These are phyloP conservation scores for Anniella stebbinsi DNA, from an alignment of 2,797 vertebrate species.

Conservation along the genomic window DNA sequence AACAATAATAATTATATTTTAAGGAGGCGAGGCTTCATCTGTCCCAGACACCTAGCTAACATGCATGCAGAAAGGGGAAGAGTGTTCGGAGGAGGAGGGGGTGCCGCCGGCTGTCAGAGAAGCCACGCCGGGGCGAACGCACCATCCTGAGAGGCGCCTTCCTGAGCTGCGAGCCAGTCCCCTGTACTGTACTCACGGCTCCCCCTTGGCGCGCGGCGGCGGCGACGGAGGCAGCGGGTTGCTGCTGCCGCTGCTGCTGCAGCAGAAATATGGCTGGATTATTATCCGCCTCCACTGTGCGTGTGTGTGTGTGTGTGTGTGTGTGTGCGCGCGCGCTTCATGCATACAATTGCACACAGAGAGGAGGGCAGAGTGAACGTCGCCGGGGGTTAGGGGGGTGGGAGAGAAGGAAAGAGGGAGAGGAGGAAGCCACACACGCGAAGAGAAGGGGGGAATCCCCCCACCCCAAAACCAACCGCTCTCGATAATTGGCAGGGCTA, in stretches of 20 bases:
- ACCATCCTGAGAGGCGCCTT: conserved; percentile 75
- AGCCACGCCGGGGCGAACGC: conserved; percentile 69
- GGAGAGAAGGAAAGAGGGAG: conserved; percentile 8
- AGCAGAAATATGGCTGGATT: conserved; percentile 72
- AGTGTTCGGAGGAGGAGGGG: conserved; percentile 50
- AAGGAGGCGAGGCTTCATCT: background rate
- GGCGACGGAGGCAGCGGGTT: conserved; percentile 8
- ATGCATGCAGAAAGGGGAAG: conserved; percentile 51
- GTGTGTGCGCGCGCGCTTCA: conserved; percentile 60
- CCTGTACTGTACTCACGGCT: conserved; percentile 52
- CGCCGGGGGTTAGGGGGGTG: background rate
- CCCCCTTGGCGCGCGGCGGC: conserved; percentile 48
- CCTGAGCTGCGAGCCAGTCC: conserved; percentile 61
- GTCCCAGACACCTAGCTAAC: conserved; percentile 1
- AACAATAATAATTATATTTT: background rate
- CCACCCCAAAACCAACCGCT: conserved; percentile 59
- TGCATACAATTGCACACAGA: conserved; percentile 63
- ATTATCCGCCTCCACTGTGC: conserved; percentile 70
- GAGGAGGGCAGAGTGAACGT: background rate
- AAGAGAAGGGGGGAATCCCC: conserved; percentile 16
- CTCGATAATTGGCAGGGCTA: conserved; percentile 62
- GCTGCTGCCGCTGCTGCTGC: conserved; percentile 25
- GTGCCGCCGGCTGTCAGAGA: conserved; percentile 69
- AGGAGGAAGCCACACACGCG: conserved; percentile 56
- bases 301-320: conserved; percentile 54